phyloP scores from a whole-genome alignment of 2,888 invertebrate genomes.

The Athalia rosae region DNA sequence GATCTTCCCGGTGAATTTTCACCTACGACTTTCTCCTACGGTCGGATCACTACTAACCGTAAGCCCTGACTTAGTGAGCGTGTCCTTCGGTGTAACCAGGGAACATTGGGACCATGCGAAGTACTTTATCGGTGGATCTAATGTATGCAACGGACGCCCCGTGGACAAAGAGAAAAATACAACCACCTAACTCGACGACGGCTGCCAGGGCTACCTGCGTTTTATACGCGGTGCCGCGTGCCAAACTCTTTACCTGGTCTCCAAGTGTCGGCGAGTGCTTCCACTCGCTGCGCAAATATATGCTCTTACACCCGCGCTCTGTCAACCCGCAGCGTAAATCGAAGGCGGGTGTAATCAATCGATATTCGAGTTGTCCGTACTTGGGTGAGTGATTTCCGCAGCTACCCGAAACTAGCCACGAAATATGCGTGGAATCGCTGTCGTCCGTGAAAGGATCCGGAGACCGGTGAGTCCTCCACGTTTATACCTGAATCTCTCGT shows the following conservation, averaged over 20 bases:
- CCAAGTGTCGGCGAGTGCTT: no score
- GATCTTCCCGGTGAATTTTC: constrained; percentile 17
- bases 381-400: background rate
- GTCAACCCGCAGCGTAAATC: background rate
- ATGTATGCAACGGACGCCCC: constrained; percentile 44
- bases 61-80: constrained; percentile 40
- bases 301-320: background rate
- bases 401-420: background rate
- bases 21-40: background rate
- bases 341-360: background rate
- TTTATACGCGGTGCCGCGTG: background rate
- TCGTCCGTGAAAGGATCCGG: background rate
- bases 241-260: constrained; percentile 15
- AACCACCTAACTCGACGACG: constrained; percentile 22
- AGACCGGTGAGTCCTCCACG: background rate
- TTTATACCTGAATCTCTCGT: background rate
- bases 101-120: constrained; percentile 36
- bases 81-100: constrained; percentile 24
- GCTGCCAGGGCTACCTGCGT: constrained; percentile 28
- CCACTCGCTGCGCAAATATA: background rate
- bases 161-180: constrained; percentile 23
- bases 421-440: background rate
- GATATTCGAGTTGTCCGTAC: constrained; percentile 24
- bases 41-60: no score
- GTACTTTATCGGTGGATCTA: constrained; percentile 41